Evolutionary conservation across 2,888 invertebrate genomes (phyloP), one percentile per base, ranked within the genome.

Genomic region (Netelia fuscicornis): DNA sequence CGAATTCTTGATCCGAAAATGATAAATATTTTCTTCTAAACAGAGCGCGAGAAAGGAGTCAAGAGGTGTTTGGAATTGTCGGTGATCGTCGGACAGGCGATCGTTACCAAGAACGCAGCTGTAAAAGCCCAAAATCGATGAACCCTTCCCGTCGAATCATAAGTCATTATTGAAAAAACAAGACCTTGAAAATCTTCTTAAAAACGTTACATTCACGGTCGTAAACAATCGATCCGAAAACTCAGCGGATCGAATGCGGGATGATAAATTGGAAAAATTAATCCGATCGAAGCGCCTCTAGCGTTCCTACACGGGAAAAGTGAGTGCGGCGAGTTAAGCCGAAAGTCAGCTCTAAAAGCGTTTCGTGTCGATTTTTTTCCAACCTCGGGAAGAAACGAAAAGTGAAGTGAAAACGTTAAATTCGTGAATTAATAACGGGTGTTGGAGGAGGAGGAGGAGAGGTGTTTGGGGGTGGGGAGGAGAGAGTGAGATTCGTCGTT

Each of bases 401-500:
- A 83, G 68, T 52, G 68, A 74, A 78, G 78, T 80, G 71, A 11
- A 37, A 37, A 52, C 60, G n/a, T 17, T 44, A 67, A n/a, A 68
- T 54, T 65, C 30, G 83, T 83, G 78, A 62, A 56, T 52, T 42
- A 71, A 76, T 56, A 37, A 37, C 44, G 60, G 75, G 58, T 25
- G 70, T 54, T 17, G 71, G 58, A 20, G 20, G 20, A 20, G 20
- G 17, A 56, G 37, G 56, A 37, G 52, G 20, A 37, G 17, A 17
- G 42, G 91, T 90, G 44, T 44, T 44, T 37, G 37, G 37, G 37
- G 37, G 37, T 37, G 37, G 37, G 48, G 70, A 70, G 70, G 86
- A 71, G 78, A 70, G 71, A 81, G 78, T 72, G 75, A 62, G 80
- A 76, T 79, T 83, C 58, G 80, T 74, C 80, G 70, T 67, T 92